phyloP scores from a whole-genome alignment of 23 tunicate species.

The Styela plicata region DNA sequence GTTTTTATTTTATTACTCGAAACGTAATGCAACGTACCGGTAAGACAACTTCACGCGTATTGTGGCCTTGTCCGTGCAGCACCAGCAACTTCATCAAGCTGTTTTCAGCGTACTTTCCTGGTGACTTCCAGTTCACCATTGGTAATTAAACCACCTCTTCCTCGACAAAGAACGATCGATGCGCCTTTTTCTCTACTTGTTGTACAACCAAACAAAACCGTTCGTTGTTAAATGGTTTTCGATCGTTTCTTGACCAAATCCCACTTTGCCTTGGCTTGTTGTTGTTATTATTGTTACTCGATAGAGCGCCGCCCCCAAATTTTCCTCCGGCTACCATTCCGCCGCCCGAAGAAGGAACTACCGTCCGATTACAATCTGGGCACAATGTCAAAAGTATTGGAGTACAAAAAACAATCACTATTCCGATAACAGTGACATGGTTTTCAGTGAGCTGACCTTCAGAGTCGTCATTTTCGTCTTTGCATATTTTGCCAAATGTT shows the following conservation, averaged over 20 bases:
- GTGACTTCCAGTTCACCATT: background rate
- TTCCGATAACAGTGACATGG: slow-evolving; percentile 68
- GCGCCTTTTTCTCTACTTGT: background rate
- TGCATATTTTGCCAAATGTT: background rate
- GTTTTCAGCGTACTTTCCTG: background rate
- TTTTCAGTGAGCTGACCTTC: slow-evolving; percentile 36
- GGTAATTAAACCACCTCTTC: slow-evolving; percentile 2
- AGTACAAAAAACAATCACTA: slow-evolving; percentile 46
- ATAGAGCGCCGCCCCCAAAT: slow-evolving; percentile 16
- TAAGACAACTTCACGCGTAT: too few species aligned
- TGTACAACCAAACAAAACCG: slow-evolving; percentile 19
- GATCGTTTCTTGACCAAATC: background rate
- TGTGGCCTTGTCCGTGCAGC: too few species aligned
- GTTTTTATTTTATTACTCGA: too few species aligned
- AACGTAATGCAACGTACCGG: too few species aligned
- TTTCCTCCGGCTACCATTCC: slow-evolving; percentile 8
- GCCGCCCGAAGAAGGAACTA: slow-evolving; percentile 1
- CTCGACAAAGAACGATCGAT: background rate
- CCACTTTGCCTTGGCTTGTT: background rate
- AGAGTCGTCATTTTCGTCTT: background rate
- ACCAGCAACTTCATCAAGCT: too few species aligned
- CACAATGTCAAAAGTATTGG: slow-evolving; percentile 75
- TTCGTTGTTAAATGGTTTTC: background rate
- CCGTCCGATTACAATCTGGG: slow-evolving; percentile 71
- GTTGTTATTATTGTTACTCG: slow-evolving; percentile 14